These are phyloP conservation scores for Plutomurus gul DNA, from an alignment of 1,140 invertebrate species.

Conservation along the genomic window DNA sequence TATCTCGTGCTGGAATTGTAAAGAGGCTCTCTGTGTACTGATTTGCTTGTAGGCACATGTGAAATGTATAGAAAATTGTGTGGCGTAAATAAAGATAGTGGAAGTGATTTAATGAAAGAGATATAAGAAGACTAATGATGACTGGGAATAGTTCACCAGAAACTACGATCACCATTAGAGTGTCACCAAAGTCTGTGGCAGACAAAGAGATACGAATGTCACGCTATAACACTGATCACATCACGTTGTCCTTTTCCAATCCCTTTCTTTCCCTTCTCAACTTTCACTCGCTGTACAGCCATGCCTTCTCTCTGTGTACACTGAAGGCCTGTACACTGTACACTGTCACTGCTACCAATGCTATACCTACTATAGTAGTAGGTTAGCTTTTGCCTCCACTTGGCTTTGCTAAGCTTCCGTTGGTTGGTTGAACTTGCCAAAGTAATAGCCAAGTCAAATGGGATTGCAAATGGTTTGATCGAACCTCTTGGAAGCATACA, in stretches of 20 bases:
- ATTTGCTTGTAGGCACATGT: neutral
- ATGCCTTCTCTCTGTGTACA: too few species aligned
- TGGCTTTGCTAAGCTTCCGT: too few species aligned
- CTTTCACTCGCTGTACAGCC: too few species aligned
- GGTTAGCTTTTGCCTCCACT: too few species aligned
- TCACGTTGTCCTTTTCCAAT: neutral
- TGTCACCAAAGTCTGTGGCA: neutral
- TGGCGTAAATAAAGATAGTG: slow-evolving; percentile 27
- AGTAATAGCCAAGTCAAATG: neutral
- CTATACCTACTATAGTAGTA: too few species aligned
- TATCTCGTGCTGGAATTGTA: neutral
- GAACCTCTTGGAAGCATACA: neutral
- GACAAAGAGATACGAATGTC: slow-evolving; percentile 10
- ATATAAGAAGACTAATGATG: slow-evolving; percentile 30
- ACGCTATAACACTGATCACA: neutral
- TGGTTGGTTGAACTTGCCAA: too few species aligned
- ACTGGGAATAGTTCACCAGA: slow-evolving; percentile 13
- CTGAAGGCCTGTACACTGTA: too few species aligned
- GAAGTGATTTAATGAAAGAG: slow-evolving; percentile 27
- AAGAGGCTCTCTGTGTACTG: neutral
- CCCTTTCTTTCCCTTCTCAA: neutral
- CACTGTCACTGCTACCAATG: too few species aligned
- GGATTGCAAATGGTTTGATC: neutral
- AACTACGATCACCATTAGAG: slow-evolving; percentile 25
- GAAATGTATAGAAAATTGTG: slow-evolving; percentile 8